Conservation (phyloP, 2,888 invertebrate genomes). For the Cyclophora punctaria region DNA sequence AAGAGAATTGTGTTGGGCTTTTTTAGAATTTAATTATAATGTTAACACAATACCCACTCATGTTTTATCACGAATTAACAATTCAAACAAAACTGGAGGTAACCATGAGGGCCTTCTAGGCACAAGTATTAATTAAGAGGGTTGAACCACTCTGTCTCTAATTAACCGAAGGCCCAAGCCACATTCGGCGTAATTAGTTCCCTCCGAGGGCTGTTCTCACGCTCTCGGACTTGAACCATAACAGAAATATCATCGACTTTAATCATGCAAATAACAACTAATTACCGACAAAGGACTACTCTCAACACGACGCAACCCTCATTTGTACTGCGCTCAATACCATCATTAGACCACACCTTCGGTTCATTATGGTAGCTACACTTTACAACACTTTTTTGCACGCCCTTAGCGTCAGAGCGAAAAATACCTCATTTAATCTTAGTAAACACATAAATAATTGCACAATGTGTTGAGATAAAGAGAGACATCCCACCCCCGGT, state of each 20-base stretch:
- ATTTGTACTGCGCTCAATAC: too few relatives aligned
- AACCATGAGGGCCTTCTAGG: slow-evolving; percentile 58
- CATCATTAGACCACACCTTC: too few relatives aligned
- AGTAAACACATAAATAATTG: slow-evolving; percentile 5
- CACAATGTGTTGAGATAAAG: slow-evolving; percentile 5
- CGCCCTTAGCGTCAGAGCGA: background rate
- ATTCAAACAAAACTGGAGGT: slow-evolving; percentile 65
- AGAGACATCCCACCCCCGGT: slow-evolving; percentile 37
- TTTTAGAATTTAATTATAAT: slow-evolving; percentile 44
- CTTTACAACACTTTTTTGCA: too few relatives aligned
- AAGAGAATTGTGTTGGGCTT: slow-evolving; percentile 19
- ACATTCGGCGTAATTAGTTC: slow-evolving; percentile 71
- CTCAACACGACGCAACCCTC: too few relatives aligned
- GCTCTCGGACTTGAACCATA: slow-evolving; percentile 55
- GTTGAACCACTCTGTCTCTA: slow-evolving; percentile 69
- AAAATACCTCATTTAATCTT: background rate
- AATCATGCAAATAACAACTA: slow-evolving; percentile 45
- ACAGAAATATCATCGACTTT: slow-evolving; percentile 53
- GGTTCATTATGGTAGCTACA: too few relatives aligned
- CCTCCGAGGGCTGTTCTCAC: slow-evolving; percentile 67
- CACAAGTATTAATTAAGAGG: slow-evolving; percentile 74
- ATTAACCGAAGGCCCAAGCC: slow-evolving; percentile 72
- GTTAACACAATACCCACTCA: slow-evolving; percentile 50
- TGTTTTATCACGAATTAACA: slow-evolving; percentile 64
- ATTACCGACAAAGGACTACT: background rate